Percentiles rank a stretch among this genome's conserved stretches.
Evolutionary conservation across 2,888 invertebrate species (phyloP).

Genomic region (Cataglyphis rosenhaueri): DNA sequence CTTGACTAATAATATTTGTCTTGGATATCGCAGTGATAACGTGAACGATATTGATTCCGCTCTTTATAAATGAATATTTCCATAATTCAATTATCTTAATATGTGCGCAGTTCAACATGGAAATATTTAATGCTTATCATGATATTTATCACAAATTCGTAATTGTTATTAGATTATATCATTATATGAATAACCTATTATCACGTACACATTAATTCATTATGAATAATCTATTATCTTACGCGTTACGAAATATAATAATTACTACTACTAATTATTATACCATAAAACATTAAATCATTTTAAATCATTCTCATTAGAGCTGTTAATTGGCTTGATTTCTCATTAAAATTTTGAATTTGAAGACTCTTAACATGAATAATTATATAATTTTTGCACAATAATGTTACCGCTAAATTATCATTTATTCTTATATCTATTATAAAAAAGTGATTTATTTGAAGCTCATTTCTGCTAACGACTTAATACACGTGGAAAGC

Average conservation of each 20-base stretch:
- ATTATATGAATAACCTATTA: constrained; percentile 12
- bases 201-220: not conserved
- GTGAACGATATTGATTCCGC: not conserved
- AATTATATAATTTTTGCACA: not conserved
- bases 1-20: not conserved
- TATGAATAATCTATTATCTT: constrained; percentile 9
- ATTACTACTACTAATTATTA: not conserved
- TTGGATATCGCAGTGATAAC: not conserved
- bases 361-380: not conserved
- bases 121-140: not conserved
- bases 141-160: not conserved
- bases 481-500: not conserved
- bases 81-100: not conserved
- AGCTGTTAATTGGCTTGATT: not conserved
- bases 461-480: not conserved
- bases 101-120: not conserved
- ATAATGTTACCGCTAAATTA: not conserved
- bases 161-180: not conserved
- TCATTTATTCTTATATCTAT: not conserved
- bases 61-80: not conserved
- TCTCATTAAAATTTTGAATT: not conserved
- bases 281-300: not conserved
- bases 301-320: not conserved
- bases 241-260: constrained; percentile 1
- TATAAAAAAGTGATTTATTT: not conserved